These are phyloP conservation scores for Toxotes jaculatrix DNA, from an alignment of 2,113 vertebrate species.

Conservation along the genomic window DNA sequence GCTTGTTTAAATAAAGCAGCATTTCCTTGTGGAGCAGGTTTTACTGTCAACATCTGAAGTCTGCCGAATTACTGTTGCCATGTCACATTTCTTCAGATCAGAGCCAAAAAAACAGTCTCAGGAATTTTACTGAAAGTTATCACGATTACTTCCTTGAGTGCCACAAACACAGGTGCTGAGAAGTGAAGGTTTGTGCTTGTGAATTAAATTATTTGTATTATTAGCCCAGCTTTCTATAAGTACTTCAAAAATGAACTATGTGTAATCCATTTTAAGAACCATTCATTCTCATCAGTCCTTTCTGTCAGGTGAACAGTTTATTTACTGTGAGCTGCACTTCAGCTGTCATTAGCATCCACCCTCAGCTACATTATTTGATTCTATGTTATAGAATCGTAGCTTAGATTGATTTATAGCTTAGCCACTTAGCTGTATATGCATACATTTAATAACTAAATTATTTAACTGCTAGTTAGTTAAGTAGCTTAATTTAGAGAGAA, in stretches of 20 bases:
- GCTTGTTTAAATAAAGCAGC: constrained; percentile 47
- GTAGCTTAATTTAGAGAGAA: not conserved
- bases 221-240: not conserved
- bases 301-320: not conserved
- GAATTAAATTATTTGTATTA: not conserved
- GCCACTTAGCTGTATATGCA: too few species aligned
- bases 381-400: too few species aligned
- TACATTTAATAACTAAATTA: not conserved
- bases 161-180: not conserved
- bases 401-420: too few species aligned
- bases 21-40: constrained; percentile 84
- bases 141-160: constrained; percentile 23
- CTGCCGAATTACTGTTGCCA: not conserved
- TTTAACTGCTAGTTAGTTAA: not conserved
- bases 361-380: not conserved
- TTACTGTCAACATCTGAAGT: constrained; percentile 55
- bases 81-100: constrained; percentile 43
- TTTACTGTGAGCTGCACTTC: not conserved
- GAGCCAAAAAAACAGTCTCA: constrained; percentile 21
- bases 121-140: constrained; percentile 14
- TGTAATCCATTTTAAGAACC: not conserved
- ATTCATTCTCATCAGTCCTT: not conserved
- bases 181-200: not conserved
- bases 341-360: not conserved
- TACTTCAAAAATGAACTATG: not conserved